Percentiles rank a stretch among this genome's conserved stretches.
phyloP scores from a whole-genome alignment of 2,888 invertebrate genomes.

The Fissipunctia ypsillon region DNA sequence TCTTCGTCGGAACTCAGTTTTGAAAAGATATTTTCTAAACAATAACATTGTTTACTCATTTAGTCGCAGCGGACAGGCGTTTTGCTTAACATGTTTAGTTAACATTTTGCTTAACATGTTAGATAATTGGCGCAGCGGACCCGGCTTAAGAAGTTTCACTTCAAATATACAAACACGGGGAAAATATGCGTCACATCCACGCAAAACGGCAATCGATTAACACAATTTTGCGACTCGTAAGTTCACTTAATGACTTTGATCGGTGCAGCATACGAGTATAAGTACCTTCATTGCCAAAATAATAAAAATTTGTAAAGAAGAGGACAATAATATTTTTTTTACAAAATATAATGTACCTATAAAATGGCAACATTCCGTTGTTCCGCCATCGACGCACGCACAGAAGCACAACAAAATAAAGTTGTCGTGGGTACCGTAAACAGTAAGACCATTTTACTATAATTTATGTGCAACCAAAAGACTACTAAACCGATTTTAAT shows the following conservation, averaged over 20 bases:
- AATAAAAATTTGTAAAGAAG: neutral
- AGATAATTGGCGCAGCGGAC: no score
- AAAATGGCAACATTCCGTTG: neutral
- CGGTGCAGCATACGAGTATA: neutral
- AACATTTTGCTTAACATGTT: no score
- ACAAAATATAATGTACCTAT: neutral
- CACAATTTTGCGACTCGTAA: neutral
- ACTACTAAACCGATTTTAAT: no score
- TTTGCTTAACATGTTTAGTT: no score
- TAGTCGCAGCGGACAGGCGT: no score
- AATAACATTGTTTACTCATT: no score
- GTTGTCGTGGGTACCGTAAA: no score
- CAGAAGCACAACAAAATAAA: neutral
- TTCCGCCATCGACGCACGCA: neutral
- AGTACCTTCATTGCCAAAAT: neutral
- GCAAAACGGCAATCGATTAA: neutral
- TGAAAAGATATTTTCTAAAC: no score
- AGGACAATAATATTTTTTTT: neutral
- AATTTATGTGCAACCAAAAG: no score
- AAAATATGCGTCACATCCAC: neutral
- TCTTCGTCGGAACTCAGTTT: no score
- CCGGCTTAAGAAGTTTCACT: no score
- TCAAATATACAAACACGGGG: neutral
- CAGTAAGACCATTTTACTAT: no score
- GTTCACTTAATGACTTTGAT: neutral